Base-by-base conservation (phyloP, 1,140 invertebrate genomes). In the Hycleus cichorii region DNA sequence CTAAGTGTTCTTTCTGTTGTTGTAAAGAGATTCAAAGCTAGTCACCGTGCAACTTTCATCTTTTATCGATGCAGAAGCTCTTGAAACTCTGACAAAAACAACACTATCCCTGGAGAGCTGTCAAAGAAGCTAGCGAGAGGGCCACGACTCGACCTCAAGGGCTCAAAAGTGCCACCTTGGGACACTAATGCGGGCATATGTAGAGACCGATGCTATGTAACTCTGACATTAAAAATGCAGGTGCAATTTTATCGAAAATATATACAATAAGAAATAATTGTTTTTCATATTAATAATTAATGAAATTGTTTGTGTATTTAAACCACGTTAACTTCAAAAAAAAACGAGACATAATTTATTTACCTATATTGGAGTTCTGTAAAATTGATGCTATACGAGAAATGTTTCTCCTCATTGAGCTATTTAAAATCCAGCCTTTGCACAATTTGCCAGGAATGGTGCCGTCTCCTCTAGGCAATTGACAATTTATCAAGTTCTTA, bases 41-140 rank as follows among this genome's bases (percentile, higher is more conserved):
- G 43, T 51, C 48, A 47, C 47, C 42, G 56, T 46, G 24, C 38
- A 46, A 50, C 40, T 47, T 51, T 58, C 40, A 58, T 50, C 48
- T 45, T 57, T 62, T 59, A 59, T 59, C 60, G 60, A 59, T 55
- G 57, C 57, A 59, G 50, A 62, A 59, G 52, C 57, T 63, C 58
- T 59, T 39, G 57, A 63, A 59, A 7, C 61, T 57, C 58, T 56
- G 45, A 63, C 52, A 59, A 59, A 63, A 62, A 58, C 60, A 59
- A 63, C 61, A 56, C 40, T 48, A 51, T 63, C 61, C 61, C 57
- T 57, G 18, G 57, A 59, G 58, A 57, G 53, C 58, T 42, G 54
- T 57, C 46, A 57, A 46, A 47, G 48, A 48, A 42, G 54, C 46
- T 49, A 38, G 46, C 40, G 54, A 57, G 48, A 57, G 24, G 54